phyloP scores from a whole-genome alignment of 2,888 invertebrate species.

The Selenia dentaria region DNA sequence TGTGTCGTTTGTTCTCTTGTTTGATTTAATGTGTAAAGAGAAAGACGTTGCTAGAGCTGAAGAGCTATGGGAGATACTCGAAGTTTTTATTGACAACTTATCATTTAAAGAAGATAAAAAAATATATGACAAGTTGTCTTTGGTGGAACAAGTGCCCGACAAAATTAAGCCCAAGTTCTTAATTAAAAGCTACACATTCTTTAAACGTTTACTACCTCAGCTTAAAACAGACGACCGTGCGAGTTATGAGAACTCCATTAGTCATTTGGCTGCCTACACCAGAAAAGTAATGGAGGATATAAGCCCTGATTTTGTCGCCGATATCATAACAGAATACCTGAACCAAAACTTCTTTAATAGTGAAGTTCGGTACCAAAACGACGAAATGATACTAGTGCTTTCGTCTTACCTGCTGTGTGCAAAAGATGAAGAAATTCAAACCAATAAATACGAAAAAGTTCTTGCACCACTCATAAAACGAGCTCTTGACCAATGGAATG shows the following conservation, averaged over 20 bases:
- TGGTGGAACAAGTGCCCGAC: slow-evolving; percentile 44
- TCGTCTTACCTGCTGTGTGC: slow-evolving; percentile 51
- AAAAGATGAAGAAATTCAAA: slow-evolving; percentile 48
- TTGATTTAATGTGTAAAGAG: slow-evolving; percentile 51
- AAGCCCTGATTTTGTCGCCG: slow-evolving; percentile 46
- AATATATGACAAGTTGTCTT: slow-evolving; percentile 50
- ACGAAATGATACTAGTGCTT: slow-evolving; percentile 40
- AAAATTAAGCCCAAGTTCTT: slow-evolving; percentile 49
- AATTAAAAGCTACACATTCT: slow-evolving; percentile 53
- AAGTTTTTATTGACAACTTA: slow-evolving; percentile 57
- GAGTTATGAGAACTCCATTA: slow-evolving; percentile 32
- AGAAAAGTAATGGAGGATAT: slow-evolving; percentile 50
- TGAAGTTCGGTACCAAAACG: slow-evolving; percentile 4
- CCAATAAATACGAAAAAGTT: slow-evolving; percentile 46
- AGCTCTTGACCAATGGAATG: slow-evolving; percentile 43
- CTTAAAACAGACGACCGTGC: slow-evolving; percentile 34
- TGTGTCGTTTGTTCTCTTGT: slow-evolving; percentile 58
- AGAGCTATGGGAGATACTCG: slow-evolving; percentile 52
- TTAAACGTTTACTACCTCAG: slow-evolving; percentile 42
- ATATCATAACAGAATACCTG: slow-evolving; percentile 48
- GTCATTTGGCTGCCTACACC: slow-evolving; percentile 40
- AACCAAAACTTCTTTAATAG: slow-evolving; percentile 40
- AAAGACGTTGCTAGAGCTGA: slow-evolving; percentile 42
- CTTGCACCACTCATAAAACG: slow-evolving; percentile 50
- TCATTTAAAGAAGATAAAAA: slow-evolving; percentile 56